Base-by-base conservation (phyloP, 2,888 invertebrate species). In the Drosophila subsilvestris region DNA sequence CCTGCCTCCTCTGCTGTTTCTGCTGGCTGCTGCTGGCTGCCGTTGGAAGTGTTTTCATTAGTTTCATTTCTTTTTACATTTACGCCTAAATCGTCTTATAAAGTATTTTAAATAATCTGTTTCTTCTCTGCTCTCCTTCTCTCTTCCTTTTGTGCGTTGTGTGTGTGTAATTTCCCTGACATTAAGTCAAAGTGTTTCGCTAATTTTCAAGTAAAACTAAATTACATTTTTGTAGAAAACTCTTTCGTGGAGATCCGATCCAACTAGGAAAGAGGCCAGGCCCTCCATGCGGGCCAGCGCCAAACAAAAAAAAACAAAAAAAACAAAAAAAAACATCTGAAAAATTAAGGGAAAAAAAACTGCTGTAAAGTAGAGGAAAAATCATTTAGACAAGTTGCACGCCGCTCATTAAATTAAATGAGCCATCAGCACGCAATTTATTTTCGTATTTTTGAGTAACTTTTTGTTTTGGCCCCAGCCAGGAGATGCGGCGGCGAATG, bases 401-500 rank as follows among this genome's bases (percentile, higher is more conserved):
- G 91, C 90, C 89, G 91, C 91, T 90, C 90, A 90, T 90, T 91
- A 90, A 91, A 90, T 90, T 90, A 90, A 90, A 90, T 90, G 90
- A 91, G 88, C 90, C 90, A 90, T 90, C 90, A 91, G 90, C 90
- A 91, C 91, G 90, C 90, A 91, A 90, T 90, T 91, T 90, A 89
- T 91, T 90, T 90, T 78, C 89, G 89, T 89, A 88, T 90, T 88
- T 88, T 90, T 90, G 84, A 89, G 89, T 82, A 82, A 86, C 87
- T 83, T 83, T 79, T 79, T 44, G 43, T 42, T 51, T 59, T 48
- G 48, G 58, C 54, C 56, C 25, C 42, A 10, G 17, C 27, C 37
- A 45, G 44, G n/a, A 56, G 43, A 55, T 22, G 25, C 25, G 3
- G 53, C 25, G 44, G n/a, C 56, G 1, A 47, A 57, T 37, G 37